Evolutionary conservation across 2,888 invertebrate genomes (phyloP), one percentile per base, ranked within the genome.

Genomic region (Dorcus parallelipipedus): DNA sequence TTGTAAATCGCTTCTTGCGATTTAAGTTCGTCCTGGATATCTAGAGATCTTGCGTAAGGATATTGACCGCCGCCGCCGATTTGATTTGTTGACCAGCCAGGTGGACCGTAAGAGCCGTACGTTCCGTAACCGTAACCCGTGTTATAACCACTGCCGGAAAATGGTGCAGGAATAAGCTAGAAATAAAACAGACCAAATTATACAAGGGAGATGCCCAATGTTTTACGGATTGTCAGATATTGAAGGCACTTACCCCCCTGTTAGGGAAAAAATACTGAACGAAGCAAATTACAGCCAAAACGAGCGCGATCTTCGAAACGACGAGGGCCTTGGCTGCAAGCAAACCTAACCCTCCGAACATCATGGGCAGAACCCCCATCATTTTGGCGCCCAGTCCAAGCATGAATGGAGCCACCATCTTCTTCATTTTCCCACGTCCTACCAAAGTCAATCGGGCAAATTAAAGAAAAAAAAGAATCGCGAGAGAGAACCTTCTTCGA

Each of bases 291-390:
- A 87, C 84, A 23, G 90, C 90, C 42, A 91, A 79, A 51, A 91
- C 76, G 64, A 93, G 84, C 1, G 93, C 92, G 57, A 92, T 78
- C 75, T 92, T 93, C 50, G 91, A 88, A 9, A 92, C 83, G 63
- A 92, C 81, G 55, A 91, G 77, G 33, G 92, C 92, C 78, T 92
- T 93, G 47, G 87, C 82, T 23, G 90, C 87, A 65, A 92, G 76
- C 17, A 92, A 80, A 0, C 87, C 88, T 1, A 92, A 79, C 49
- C 86, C 87, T 14, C 88, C 90, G 62, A 92, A 81, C 14, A 89
- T 76, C 6, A 91, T 75, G 0, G 90, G 90, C 0, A 88, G 75
- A 0, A 92, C 76, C 0, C 89, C 87, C 53, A 91, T 81, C 54
- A 90, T 78, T 71, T 91, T 91, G 20, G 88, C 83, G 39, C 87